These are phyloP conservation scores for Gymnosoma rotundatum DNA, from an alignment of 2,888 invertebrate genomes.

Conservation along the genomic window DNA sequence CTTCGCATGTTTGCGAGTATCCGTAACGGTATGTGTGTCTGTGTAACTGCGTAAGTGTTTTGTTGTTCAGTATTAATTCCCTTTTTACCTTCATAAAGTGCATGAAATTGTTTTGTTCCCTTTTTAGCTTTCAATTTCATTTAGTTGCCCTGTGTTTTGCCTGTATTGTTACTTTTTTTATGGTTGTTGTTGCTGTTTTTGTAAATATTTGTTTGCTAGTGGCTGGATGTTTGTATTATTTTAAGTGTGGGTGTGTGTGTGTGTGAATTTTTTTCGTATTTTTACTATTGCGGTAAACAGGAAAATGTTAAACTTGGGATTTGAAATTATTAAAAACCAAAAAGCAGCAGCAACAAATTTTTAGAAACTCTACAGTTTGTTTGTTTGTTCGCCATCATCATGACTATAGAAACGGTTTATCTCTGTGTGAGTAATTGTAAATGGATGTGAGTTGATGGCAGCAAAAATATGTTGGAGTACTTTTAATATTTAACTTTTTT, in stretches of 20 bases:
- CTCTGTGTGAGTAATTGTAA: not conserved
- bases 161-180: conserved; percentile 32
- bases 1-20: not conserved
- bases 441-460: conserved; percentile 42
- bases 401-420: not conserved
- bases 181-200: conserved; percentile 11
- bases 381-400: conserved; percentile 29
- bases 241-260: not conserved
- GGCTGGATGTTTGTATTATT: not conserved
- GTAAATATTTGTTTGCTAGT: conserved; percentile 19
- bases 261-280: conserved; percentile 12
- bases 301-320: conserved; percentile 70
- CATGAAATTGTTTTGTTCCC: conserved; percentile 47
- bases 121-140: conserved; percentile 69
- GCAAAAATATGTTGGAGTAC: conserved; percentile 55
- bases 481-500: conserved; percentile 52
- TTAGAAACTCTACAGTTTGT: conserved; percentile 35
- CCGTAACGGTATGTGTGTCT: not conserved
- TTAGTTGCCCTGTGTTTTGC: conserved; percentile 45
- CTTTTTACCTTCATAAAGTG: conserved; percentile 62
- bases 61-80: conserved; percentile 30
- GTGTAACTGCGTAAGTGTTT: not conserved
- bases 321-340: conserved; percentile 65
- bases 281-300: conserved; percentile 65
- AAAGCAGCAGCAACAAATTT: conserved; percentile 40